Conservation (phyloP, 2,888 invertebrate species). For the Rhopalosiphum nymphaeae region DNA sequence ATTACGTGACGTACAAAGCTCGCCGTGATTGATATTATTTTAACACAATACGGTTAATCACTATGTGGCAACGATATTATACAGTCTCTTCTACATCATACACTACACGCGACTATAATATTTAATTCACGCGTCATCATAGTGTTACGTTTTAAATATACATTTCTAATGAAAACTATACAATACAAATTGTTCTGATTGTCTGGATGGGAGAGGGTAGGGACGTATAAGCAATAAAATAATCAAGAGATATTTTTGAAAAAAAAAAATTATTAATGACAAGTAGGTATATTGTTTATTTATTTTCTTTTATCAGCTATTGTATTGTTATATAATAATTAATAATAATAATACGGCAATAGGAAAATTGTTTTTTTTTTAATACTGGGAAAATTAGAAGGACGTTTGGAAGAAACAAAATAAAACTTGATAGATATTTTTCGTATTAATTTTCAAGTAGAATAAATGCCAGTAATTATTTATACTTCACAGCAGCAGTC, state of each 20-base stretch:
- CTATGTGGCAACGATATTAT: neutral
- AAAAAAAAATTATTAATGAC: neutral
- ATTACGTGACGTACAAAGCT: neutral
- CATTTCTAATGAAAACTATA: neutral
- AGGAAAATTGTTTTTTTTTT: too few relatives aligned
- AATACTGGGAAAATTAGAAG: neutral
- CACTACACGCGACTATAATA: neutral
- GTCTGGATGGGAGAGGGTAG: too few relatives aligned
- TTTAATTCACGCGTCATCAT: neutral
- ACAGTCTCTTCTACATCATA: neutral
- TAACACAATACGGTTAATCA: slow-evolving; percentile 7
- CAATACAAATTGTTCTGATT: neutral
- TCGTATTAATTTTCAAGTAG: neutral
- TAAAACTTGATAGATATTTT: neutral
- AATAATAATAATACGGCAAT: neutral
- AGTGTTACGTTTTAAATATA: neutral
- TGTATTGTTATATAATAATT: too few relatives aligned
- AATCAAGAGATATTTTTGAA: neutral
- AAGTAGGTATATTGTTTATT: neutral
- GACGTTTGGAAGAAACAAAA: neutral
- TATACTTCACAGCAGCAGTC: neutral
- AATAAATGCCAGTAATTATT: neutral
- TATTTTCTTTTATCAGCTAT: neutral
- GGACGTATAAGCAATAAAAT: neutral
- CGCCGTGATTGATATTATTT: neutral